These are phyloP conservation scores for Rallus limicola DNA, from an alignment of 2,113 vertebrate species.

Conservation along the genomic window DNA sequence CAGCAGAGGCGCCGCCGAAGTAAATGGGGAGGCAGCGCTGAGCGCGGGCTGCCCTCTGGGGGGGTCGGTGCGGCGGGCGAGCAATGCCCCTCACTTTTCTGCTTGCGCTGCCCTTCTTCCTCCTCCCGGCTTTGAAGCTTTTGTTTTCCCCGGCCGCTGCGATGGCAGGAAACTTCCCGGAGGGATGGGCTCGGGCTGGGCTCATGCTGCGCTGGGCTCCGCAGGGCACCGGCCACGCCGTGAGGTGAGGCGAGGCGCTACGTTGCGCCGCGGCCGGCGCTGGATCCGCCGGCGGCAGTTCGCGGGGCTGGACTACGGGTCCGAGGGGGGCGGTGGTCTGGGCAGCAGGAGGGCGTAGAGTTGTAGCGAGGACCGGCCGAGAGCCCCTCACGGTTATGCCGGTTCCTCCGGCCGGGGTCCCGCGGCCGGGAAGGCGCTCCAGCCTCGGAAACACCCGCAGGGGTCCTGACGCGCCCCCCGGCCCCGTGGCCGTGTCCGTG, in stretches of 20 bases:
- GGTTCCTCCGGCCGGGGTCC: neutral
- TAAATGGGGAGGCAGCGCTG: neutral
- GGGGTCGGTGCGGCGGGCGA: neutral
- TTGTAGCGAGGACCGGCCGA: neutral
- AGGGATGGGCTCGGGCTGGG: neutral
- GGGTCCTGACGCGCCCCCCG: neutral
- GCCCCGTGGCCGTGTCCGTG: neutral
- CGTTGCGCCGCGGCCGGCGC: neutral
- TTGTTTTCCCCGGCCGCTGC: slow-evolving; percentile 1
- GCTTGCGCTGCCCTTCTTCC: neutral
- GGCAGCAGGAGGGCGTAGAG: neutral
- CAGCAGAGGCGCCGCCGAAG: neutral
- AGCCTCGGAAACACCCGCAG: no score
- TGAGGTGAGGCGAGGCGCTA: neutral
- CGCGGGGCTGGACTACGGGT: neutral
- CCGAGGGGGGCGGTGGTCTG: neutral
- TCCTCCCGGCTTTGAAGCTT: slow-evolving; percentile 13
- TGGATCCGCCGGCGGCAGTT: neutral
- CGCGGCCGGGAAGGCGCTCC: neutral
- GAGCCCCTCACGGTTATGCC: neutral
- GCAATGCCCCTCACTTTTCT: slow-evolving; percentile 35
- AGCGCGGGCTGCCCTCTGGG: slow-evolving; percentile 8
- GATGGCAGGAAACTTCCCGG: slow-evolving; percentile 34
- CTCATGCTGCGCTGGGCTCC: neutral
- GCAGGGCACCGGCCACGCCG: neutral